Percentiles rank a stretch among this genome's conserved stretches.
phyloP scores from a whole-genome alignment of 2,797 vertebrate species.

The Trematomus bernacchii region DNA sequence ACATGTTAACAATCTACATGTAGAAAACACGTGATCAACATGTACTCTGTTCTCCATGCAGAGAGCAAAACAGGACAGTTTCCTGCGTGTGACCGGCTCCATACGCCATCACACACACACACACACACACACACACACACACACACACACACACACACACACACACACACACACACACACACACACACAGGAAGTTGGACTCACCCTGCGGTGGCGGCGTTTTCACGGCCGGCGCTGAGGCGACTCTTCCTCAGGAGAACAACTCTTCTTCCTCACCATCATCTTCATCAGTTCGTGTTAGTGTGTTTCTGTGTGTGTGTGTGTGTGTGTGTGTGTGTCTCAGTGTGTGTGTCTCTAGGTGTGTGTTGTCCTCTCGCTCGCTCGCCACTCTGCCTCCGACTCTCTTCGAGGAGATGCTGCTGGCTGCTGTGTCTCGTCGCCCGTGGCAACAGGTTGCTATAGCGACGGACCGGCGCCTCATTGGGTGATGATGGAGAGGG shows the following conservation, averaged over 20 bases:
- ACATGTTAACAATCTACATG: no score
- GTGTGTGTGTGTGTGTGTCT: not conserved
- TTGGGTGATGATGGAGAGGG: conserved; percentile 62
- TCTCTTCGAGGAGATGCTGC: conserved; percentile 61
- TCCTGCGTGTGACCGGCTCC: conserved; percentile 6
- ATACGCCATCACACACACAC: not conserved
- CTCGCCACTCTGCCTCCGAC: conserved; percentile 56
- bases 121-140: not conserved
- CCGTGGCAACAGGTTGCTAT: conserved; percentile 81
- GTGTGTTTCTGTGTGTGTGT: no score
- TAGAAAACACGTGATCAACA: no score
- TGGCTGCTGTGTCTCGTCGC: conserved; percentile 76
- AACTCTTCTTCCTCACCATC: conserved; percentile 51
- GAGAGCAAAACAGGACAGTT: not conserved
- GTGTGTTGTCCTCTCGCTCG: conserved; percentile 36
- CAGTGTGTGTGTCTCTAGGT: no score
- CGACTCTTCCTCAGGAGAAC: conserved; percentile 57
- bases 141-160: not conserved
- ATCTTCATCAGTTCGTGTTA: not conserved
- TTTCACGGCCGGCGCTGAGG: conserved; percentile 1
- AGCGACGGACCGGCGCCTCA: conserved; percentile 73
- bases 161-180: conserved; percentile 18
- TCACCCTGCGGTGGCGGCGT: conserved; percentile 46
- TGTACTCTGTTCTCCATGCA: no score
- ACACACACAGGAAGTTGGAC: conserved; percentile 52